Evolutionary conservation across 2,797 vertebrate genomes (phyloP).

Genomic region (Urocyon cinereoargenteus): DNA sequence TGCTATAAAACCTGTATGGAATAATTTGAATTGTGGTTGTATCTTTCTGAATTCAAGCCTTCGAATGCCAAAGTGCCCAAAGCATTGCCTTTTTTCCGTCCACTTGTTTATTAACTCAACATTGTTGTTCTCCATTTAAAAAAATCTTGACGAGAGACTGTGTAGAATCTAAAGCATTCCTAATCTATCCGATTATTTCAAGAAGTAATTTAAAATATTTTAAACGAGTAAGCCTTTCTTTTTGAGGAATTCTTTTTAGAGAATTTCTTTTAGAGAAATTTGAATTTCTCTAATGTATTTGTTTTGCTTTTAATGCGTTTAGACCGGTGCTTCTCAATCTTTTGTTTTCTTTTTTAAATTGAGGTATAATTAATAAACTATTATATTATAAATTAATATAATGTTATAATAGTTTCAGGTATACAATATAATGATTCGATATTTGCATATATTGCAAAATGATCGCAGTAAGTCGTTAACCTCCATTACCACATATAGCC

Average conservation of each 20-base stretch:
- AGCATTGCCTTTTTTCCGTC: neutral
- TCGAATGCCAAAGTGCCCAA: neutral
- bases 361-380: neutral
- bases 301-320: neutral
- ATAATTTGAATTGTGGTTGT: neutral
- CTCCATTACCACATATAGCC: neutral
- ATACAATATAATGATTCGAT: neutral
- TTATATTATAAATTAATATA: neutral
- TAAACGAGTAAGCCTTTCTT: constrained; percentile 43
- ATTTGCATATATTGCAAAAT: neutral
- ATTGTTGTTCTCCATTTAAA: neutral
- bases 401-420: neutral
- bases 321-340: neutral
- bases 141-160: constrained; percentile 30
- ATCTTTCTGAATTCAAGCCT: constrained; percentile 35
- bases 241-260: neutral
- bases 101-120: neutral
- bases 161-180: constrained; percentile 28
- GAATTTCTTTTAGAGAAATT: too few species aligned
- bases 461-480: neutral
- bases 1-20: neutral
- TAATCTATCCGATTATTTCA: constrained; percentile 12
- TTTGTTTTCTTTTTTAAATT: neutral
- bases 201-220: constrained; percentile 23
- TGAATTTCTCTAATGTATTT: constrained; percentile 17